Evolutionary conservation across 92 coral and sea anemone species (phyloP).

Genomic region (Virgularia gustaviana): DNA sequence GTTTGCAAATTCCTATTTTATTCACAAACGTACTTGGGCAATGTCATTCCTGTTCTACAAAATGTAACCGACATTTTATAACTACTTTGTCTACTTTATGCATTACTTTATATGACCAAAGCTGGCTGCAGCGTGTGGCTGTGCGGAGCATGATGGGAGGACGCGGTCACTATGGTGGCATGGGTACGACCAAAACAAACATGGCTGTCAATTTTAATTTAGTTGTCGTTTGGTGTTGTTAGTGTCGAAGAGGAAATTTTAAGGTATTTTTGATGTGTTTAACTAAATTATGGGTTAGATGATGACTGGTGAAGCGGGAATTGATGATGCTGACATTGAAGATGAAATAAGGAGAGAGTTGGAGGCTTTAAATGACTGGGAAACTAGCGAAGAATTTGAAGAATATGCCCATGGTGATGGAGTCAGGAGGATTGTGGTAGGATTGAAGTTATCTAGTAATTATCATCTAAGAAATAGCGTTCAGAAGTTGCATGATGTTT

Average conservation of each 20-base stretch:
- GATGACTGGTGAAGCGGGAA: slow-evolving; percentile 73
- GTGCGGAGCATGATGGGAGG: too few species aligned
- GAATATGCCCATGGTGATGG: slow-evolving; percentile 14
- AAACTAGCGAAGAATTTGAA: slow-evolving; percentile 57
- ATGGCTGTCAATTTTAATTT: neutral
- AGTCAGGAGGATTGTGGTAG: neutral
- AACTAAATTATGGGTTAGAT: slow-evolving; percentile 17
- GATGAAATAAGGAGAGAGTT: slow-evolving; percentile 93
- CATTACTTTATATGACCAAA: too few species aligned
- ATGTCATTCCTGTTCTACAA: too few species aligned
- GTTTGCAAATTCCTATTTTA: too few species aligned
- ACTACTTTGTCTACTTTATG: too few species aligned
- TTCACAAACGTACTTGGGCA: too few species aligned
- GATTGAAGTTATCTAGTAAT: neutral
- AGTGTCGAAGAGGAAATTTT: neutral
- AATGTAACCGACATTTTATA: too few species aligned
- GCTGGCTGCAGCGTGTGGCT: too few species aligned
- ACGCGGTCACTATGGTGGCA: slow-evolving; percentile 38
- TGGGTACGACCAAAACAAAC: slow-evolving; percentile 30
- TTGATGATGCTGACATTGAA: slow-evolving; percentile 79
- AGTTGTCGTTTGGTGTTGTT: too few species aligned
- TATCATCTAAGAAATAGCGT: neutral
- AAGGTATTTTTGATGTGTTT: neutral
- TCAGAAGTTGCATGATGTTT: neutral
- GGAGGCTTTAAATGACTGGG: slow-evolving; percentile 72